Base-by-base conservation (phyloP, 2,888 invertebrate species). In the Lordiphosa fenestrarum region DNA sequence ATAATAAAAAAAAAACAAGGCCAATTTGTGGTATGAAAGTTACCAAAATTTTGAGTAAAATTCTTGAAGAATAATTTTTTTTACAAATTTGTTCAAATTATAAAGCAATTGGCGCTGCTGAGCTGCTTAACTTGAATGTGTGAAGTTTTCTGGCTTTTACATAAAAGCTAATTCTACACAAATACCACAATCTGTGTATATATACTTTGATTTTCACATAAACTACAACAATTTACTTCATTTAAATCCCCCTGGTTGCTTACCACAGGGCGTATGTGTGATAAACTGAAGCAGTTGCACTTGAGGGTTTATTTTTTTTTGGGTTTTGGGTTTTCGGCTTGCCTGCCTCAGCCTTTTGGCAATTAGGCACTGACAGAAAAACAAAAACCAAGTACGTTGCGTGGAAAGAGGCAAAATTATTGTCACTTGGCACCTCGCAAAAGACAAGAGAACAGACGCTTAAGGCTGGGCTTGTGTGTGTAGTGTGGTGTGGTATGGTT, bases 361-460 rank as follows among this genome's bases (percentile, higher is more conserved):
- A 81, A 75, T 75, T 75, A 76, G 83, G 73, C 69, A 67, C 59
- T 56, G 72, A 73, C 69, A 63, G 60, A 38, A 58, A 62, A 81
- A 74, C 70, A 73, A 76, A 68, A 60, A 66, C 65, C 60, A 47
- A 41, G 36, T 46, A 52, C 33, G 33, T 6, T 2, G 25, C 25
- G 6, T 25, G 46, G 55, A 36, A 67, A 71, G 64, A 61, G 62
- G 50, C 50, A 60, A 64, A 83, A 83, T 83, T 76, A 78, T 80
- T 83, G 76, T 83, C 84, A 78, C 81, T 78, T 78, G 84, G 66
- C 73, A 83, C 76, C 80, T 80, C 67, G 65, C 41, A 71, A 57
- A 58, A 42, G 60, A 59, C 66, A 57, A 37, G 30, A 56, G 51
- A 25, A 25, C 39, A 36, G 12, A 39, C 5, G 33, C n/a, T 12